A percentile compares a stretch with the other conserved stretches of the same genome.
Conservation (phyloP, 2,113 vertebrate genomes). For the Dasyornis broadbenti region DNA sequence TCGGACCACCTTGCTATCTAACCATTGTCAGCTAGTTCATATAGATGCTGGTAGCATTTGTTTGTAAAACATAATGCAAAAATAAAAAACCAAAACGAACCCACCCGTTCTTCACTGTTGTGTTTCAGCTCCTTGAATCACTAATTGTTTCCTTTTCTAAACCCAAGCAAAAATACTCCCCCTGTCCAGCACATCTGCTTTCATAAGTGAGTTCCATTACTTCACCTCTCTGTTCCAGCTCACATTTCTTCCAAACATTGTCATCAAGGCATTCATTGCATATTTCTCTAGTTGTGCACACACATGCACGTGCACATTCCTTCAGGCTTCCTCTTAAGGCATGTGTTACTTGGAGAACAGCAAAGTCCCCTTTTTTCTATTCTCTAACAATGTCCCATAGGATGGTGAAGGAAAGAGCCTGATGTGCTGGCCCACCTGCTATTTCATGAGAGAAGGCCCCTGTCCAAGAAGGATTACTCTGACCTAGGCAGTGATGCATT, state of each 20-base stretch:
- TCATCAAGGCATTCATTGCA: neutral
- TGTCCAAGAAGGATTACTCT: neutral
- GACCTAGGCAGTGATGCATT: neutral
- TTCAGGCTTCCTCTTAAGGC: neutral
- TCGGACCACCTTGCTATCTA: neutral
- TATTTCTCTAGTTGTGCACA: neutral
- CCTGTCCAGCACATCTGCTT: neutral
- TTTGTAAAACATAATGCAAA: neutral
- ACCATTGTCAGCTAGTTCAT: neutral
- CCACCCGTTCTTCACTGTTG: neutral
- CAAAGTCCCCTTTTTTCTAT: neutral
- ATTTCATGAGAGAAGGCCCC: neutral
- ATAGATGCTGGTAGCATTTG: rapidly evolving
- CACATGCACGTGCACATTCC: neutral
- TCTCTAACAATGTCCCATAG: rapidly evolving
- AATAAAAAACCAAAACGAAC: neutral
- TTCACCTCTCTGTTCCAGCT: neutral
- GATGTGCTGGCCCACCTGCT: neutral
- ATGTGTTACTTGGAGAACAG: rapidly evolving
- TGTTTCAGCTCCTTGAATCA: neutral
- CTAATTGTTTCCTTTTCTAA: neutral
- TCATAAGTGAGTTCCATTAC: neutral
- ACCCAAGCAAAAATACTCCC: neutral
- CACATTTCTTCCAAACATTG: neutral
- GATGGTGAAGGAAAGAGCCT: neutral